These are phyloP conservation scores for Odobenus rosmarus DNA, from an alignment of 2,113 vertebrate genomes.

Conservation along the genomic window DNA sequence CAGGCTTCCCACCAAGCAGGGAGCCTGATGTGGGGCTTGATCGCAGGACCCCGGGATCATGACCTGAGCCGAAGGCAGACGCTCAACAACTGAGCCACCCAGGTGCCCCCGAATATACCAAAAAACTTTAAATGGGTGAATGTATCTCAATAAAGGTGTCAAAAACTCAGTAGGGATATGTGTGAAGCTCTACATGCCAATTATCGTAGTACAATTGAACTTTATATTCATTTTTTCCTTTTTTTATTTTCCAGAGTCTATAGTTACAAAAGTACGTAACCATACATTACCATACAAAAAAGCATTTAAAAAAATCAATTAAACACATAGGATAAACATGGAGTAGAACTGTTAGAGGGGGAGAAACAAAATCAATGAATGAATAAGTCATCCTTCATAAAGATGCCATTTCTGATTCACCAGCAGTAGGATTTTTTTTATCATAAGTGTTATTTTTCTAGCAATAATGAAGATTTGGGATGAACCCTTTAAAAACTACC, in stretches of 20 bases:
- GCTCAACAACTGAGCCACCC: too few relatives aligned
- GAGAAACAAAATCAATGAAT: background rate
- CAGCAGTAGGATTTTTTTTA: background rate
- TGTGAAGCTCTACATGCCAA: background rate
- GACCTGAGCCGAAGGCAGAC: too few relatives aligned
- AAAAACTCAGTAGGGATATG: background rate
- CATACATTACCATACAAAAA: background rate
- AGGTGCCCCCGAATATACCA: background rate
- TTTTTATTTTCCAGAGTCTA: background rate
- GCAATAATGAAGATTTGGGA: background rate
- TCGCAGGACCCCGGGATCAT: too few relatives aligned
- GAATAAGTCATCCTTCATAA: background rate
- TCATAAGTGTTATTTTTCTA: constrained; percentile 2
- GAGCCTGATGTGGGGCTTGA: too few relatives aligned
- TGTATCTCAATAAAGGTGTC: background rate
- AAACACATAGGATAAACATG: background rate
- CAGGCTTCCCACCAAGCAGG: too few relatives aligned
- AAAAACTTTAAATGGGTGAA: background rate
- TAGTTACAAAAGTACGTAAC: background rate
- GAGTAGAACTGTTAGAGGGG: background rate
- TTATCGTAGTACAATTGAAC: background rate
- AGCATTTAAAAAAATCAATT: background rate
- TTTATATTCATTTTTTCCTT: constrained; percentile 2
- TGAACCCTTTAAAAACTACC: background rate
- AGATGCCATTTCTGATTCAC: background rate